Evolutionary conservation across 2,113 vertebrate genomes (phyloP).

Genomic region (Vulpes lagopus): DNA sequence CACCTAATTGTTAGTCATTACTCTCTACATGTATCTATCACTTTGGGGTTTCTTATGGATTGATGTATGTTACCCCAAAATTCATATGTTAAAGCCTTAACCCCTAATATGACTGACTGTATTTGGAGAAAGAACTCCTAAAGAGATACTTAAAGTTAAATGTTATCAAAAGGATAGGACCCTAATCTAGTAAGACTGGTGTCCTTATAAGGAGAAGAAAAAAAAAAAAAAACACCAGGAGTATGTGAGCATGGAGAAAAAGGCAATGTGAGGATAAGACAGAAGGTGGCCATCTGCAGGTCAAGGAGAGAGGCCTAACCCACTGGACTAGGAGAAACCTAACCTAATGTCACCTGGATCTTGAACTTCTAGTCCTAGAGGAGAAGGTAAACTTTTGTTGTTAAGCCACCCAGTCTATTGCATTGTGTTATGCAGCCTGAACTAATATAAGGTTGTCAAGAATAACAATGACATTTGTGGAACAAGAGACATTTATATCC

Average conservation of each 20-base stretch:
- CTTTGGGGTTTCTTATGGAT: not conserved
- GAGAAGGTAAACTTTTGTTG: not conserved
- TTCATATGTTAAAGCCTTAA: not conserved
- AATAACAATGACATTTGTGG: not conserved
- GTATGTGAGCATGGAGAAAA: not conserved
- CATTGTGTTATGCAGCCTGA: not conserved
- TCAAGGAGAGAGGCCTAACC: not conserved
- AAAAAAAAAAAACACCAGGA: not conserved
- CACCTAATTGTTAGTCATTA: not conserved
- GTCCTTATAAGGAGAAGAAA: not conserved
- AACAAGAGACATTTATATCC: slow-evolving; percentile 33
- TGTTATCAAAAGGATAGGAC: not conserved
- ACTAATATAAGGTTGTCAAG: not conserved
- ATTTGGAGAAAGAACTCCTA: not conserved
- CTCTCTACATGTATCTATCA: not conserved
- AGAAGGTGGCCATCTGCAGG: not conserved
- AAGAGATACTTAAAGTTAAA: not conserved
- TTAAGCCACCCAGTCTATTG: not conserved
- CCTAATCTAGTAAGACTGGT: not conserved
- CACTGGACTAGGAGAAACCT: not conserved
- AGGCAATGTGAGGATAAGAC: not conserved
- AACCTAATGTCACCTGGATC: not conserved
- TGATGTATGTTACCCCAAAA: not conserved
- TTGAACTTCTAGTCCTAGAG: not conserved
- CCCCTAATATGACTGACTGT: not conserved